A percentile compares a stretch with the other conserved stretches of the same genome.
Conservation (phyloP, 2,888 invertebrate genomes). For the Tromatobia lineatoria region DNA sequence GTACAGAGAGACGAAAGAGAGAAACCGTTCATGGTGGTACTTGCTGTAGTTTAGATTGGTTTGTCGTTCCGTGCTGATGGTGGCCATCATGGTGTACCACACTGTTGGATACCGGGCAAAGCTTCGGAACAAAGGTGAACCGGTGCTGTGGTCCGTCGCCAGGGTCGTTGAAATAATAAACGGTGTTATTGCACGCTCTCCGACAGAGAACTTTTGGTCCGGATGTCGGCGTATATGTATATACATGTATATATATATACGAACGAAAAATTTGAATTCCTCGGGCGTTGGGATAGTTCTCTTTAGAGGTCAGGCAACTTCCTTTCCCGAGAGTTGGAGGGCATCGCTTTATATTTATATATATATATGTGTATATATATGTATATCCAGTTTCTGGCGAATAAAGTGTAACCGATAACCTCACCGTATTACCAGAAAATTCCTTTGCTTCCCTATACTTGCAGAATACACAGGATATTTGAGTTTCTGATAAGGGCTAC, state of each 20-base stretch:
- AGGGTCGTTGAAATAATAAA: conserved; percentile 82
- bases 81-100: conserved; percentile 27
- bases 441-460: background rate
- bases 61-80: conserved; percentile 53
- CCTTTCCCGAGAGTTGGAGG: conserved; percentile 7
- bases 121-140: conserved; percentile 62
- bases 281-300: conserved; percentile 67
- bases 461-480: background rate
- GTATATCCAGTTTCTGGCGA: conserved; percentile 33
- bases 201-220: conserved; percentile 49
- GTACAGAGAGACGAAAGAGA: conserved; percentile 7
- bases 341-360: background rate
- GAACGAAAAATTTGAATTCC: conserved; percentile 79
- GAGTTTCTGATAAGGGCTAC: background rate
- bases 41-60: conserved; percentile 19
- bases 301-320: conserved; percentile 43
- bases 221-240: conserved; percentile 28
- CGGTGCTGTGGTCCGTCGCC: conserved; percentile 58
- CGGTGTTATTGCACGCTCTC: conserved; percentile 78
- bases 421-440: conserved; percentile 14
- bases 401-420: conserved; percentile 27
- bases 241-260: conserved; percentile 18
- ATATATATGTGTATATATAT: background rate
- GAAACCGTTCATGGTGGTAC: conserved; percentile 5
- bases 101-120: conserved; percentile 24